phyloP scores from a whole-genome alignment of 92 coral and sea anemone genomes.

The Porites evermanni region DNA sequence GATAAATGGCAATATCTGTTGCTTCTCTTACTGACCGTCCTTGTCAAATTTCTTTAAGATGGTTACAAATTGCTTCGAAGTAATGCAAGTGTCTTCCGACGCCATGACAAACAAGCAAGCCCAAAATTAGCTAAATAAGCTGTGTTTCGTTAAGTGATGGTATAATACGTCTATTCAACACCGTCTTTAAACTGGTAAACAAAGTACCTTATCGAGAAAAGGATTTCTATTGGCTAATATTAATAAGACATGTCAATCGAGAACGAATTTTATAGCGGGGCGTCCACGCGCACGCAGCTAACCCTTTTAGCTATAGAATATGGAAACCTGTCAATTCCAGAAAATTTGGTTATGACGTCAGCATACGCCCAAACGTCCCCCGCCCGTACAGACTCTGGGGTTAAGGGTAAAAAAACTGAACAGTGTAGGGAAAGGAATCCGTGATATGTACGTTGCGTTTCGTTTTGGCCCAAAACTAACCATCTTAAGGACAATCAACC shows the following conservation, averaged over 20 bases:
- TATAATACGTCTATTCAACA: neutral
- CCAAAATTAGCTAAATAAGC: neutral
- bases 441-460: too few relatives aligned
- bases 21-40: conserved; percentile 15
- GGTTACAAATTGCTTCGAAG: conserved; percentile 22
- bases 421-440: too few relatives aligned
- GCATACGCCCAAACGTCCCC: too few relatives aligned
- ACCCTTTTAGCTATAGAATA: neutral
- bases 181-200: neutral
- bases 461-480: too few relatives aligned
- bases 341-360: too few relatives aligned
- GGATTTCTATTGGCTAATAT: conserved; percentile 17
- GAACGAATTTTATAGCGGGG: neutral
- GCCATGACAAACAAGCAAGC: conserved; percentile 9
- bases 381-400: too few relatives aligned
- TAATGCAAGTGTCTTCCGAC: conserved; percentile 1
- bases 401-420: too few relatives aligned
- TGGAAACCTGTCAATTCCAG: too few relatives aligned
- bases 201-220: neutral
- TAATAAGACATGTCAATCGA: neutral
- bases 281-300: neutral
- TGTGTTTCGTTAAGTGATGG: neutral
- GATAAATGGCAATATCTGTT: neutral
- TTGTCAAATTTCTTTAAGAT: conserved; percentile 37
- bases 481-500: too few relatives aligned